Base-by-base conservation (phyloP, 2,888 invertebrate genomes). In the Dugesia japonica region DNA sequence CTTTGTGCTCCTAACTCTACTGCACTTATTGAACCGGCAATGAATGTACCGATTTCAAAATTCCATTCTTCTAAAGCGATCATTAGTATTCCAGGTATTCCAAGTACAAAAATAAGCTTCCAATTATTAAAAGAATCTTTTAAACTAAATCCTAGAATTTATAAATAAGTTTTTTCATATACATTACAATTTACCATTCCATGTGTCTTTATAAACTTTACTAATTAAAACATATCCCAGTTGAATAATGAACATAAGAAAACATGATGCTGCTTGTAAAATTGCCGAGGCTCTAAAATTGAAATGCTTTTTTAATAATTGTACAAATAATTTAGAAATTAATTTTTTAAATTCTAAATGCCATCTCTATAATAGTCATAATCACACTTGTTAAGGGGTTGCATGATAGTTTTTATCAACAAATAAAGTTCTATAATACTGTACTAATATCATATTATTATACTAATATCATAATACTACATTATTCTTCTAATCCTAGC, bases 261-360 rank as follows among this genome's bases (percentile, higher is more conserved):
- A 42, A 26, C 56, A 56, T 23, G 75, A 42, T 7, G 23, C 75
- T 13, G 75, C 75, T 56, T 75, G 75, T n/a, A 42, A 71, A 13
- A 71, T 71, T 26, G 75, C 75, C 1, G 75, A 75, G 13, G 75
- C 75, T 20, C 75, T 75, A 23, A 74, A 74, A 73, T n/a, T n/a
- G n/a, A n/a, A n/a, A n/a, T n/a, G n/a, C n/a, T n/a, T n/a, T n/a
- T n/a, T n/a, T 71, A 15, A 26, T 13, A 42, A 42, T n/a, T n/a
- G n/a, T n/a, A n/a, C n/a, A n/a, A n/a, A n/a, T n/a, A n/a, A n/a
- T n/a, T n/a, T n/a, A n/a, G n/a, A n/a, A n/a, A n/a, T n/a, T n/a
- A n/a, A n/a, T n/a, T n/a, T n/a, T n/a, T n/a, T n/a, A n/a, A n/a
- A n/a, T n/a, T n/a, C n/a, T n/a, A n/a, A n/a, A n/a, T n/a, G n/a